phyloP scores from a whole-genome alignment of 2,797 vertebrate species.

The Pantherophis alleghaniensis region DNA sequence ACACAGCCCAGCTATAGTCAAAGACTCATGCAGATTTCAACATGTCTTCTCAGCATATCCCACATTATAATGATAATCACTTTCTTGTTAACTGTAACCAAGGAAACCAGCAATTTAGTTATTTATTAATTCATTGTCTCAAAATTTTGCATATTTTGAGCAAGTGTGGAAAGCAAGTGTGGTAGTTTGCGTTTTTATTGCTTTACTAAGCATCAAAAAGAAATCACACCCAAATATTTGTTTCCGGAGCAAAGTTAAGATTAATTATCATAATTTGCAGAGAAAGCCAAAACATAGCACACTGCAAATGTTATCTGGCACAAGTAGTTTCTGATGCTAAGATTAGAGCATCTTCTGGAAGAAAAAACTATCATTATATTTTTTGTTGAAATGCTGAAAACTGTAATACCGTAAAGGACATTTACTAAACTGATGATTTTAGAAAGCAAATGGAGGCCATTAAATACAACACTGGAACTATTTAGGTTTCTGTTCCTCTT shows the following conservation, averaged over 20 bases:
- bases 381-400: background rate
- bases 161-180: background rate
- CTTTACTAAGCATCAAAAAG: background rate
- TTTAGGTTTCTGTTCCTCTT: background rate
- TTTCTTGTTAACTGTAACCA: conserved; percentile 67
- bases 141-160: conserved; percentile 37
- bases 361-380: background rate
- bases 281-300: background rate
- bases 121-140: conserved; percentile 54
- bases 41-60: conserved; percentile 54
- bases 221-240: background rate
- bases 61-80: conserved; percentile 65
- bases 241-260: background rate
- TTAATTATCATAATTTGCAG: background rate
- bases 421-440: background rate
- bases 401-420: background rate
- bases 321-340: background rate
- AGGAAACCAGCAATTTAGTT: conserved; percentile 59
- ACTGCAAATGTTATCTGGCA: background rate
- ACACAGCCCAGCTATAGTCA: conserved; percentile 31
- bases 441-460: background rate
- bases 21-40: conserved; percentile 50
- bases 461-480: background rate
- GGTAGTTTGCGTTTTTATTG: background rate
- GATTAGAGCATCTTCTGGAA: background rate